Conservation (phyloP, 2,888 invertebrate genomes). For the Phyllotreta striolata region DNA sequence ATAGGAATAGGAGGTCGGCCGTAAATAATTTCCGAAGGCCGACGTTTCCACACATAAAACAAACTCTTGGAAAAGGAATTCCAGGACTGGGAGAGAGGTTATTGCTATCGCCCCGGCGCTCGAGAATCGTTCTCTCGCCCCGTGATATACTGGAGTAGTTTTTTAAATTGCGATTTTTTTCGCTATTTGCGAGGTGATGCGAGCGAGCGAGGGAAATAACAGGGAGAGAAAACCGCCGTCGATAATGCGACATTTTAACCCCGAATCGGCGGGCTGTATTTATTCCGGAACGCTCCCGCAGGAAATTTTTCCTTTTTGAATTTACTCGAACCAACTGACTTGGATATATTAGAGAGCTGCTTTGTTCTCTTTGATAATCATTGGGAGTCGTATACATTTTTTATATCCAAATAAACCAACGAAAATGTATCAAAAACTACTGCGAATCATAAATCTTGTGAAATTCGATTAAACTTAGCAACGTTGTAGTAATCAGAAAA, state of each 20-base stretch:
- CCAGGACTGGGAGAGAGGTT: constrained; percentile 15
- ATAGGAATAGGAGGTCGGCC: constrained; percentile 37
- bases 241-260: constrained; percentile 13
- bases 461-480: too few species aligned
- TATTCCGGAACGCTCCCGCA: not conserved
- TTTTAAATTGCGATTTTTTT: constrained; percentile 16
- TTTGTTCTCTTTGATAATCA: too few species aligned
- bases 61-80: constrained; percentile 27
- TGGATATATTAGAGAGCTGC: too few species aligned
- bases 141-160: constrained; percentile 18
- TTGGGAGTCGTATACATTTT: too few species aligned
- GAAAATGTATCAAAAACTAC: too few species aligned
- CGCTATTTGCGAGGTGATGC: constrained; percentile 9
- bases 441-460: too few species aligned
- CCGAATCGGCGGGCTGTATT: not conserved
- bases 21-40: constrained; percentile 37
- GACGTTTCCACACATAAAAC: constrained; percentile 33
- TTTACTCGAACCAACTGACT: too few species aligned
- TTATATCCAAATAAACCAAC: too few species aligned
- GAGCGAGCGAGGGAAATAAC: not conserved
- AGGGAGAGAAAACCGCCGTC: constrained; percentile 1
- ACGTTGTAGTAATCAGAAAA: too few species aligned
- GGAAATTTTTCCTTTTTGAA: not conserved
- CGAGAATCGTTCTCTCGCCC: constrained; percentile 11
- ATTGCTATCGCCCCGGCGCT: constrained; percentile 12